phyloP scores from a whole-genome alignment of 1,140 invertebrate genomes.

The Charaxes varanes region DNA sequence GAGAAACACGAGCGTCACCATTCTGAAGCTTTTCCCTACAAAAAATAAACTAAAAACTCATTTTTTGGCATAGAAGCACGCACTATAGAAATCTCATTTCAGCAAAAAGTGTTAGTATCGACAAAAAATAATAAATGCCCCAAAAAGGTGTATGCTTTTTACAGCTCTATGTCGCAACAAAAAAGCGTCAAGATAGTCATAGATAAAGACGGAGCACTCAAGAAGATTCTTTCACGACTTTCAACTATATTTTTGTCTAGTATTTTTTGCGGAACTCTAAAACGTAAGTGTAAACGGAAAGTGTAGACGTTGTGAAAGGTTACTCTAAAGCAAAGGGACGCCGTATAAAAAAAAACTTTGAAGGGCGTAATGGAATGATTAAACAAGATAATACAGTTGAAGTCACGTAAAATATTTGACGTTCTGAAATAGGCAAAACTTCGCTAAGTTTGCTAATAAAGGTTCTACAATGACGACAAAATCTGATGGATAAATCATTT shows the following conservation, averaged over 20 bases:
- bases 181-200: constrained; percentile 17
- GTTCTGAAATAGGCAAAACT: constrained; percentile 21
- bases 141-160: constrained; percentile 14
- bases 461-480: no score
- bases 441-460: constrained; percentile 12
- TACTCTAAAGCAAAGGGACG: constrained; percentile 43
- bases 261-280: constrained; percentile 20
- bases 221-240: neutral
- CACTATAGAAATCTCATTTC: neutral
- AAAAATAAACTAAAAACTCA: neutral
- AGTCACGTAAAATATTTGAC: constrained; percentile 60
- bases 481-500: no score
- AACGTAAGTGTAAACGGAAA: constrained; percentile 33
- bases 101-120: neutral
- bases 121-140: constrained; percentile 13
- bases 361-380: constrained; percentile 38
- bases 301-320: constrained; percentile 47
- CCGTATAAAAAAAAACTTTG: constrained; percentile 29
- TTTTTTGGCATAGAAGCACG: neutral
- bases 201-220: constrained; percentile 7
- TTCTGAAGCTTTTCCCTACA: neutral
- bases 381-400: constrained; percentile 29
- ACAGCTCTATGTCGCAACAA: neutral
- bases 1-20: neutral
- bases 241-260: constrained; percentile 1